Conservation (phyloP, 2,797 vertebrate species). For the Eulemur rubriventer region DNA sequence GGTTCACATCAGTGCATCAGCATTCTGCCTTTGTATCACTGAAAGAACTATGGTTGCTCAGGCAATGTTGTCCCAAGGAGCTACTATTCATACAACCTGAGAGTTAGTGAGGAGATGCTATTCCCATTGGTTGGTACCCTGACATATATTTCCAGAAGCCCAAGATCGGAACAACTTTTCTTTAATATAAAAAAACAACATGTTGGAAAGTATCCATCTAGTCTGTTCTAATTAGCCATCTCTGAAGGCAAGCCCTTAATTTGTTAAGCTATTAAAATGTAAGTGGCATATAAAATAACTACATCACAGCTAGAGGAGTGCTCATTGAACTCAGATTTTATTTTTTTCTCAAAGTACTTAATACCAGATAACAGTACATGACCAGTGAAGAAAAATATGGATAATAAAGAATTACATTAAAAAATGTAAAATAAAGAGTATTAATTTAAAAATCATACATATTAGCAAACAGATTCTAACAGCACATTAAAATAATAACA, state of each 20-base stretch:
- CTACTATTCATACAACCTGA: neutral
- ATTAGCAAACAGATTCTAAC: neutral
- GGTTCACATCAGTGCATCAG: neutral
- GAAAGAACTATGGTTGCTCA: neutral
- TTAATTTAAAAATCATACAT: neutral
- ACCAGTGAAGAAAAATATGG: neutral
- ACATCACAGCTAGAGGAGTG: neutral
- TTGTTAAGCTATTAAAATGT: constrained; percentile 16
- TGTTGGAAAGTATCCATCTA: neutral
- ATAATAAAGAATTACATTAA: neutral
- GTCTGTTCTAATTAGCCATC: neutral
- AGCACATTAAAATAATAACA: neutral
- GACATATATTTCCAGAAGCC: neutral
- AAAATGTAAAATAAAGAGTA: neutral
- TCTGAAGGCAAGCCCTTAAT: neutral
- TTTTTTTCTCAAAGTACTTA: neutral
- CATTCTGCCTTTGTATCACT: neutral
- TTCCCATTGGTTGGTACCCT: neutral
- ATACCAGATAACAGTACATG: neutral
- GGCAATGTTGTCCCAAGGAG: neutral
- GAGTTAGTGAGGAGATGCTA: neutral
- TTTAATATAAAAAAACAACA: neutral
- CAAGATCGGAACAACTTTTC: neutral
- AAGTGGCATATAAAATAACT: neutral
- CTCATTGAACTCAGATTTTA: neutral